A percentile compares a stretch with the other conserved stretches of the same genome.
phyloP scores from a whole-genome alignment of 1,140 invertebrate species.

The Melitaea cinxia region DNA sequence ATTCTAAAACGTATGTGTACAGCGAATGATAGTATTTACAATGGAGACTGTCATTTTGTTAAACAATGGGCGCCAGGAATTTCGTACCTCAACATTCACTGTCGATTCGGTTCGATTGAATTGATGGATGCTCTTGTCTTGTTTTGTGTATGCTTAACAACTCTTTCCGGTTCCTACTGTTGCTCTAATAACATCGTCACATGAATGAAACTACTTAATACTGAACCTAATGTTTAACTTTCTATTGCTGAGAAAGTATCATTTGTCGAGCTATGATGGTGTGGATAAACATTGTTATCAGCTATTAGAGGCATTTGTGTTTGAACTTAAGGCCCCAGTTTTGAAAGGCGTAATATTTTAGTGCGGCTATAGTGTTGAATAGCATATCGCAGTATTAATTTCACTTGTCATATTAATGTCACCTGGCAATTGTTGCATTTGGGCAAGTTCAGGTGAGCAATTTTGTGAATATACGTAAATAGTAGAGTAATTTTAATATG shows the following conservation, averaged over 20 bases:
- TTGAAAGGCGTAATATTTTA: slow-evolving; percentile 32
- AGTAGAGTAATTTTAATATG: background rate
- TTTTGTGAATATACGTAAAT: background rate
- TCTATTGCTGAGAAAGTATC: slow-evolving; percentile 69
- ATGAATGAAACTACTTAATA: slow-evolving; percentile 51
- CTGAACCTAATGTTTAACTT: slow-evolving; percentile 66
- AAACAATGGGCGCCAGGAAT: slow-evolving; percentile 63
- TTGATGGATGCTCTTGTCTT: slow-evolving; percentile 43
- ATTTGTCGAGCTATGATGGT: slow-evolving; percentile 45
- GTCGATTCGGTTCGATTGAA: slow-evolving; percentile 50
- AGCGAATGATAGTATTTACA: background rate
- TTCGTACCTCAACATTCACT: slow-evolving; percentile 47
- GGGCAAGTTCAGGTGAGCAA: background rate
- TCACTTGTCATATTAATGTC: slow-evolving; percentile 21
- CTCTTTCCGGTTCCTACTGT: slow-evolving; percentile 54
- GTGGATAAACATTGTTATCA: slow-evolving; percentile 52
- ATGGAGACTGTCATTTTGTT: slow-evolving; percentile 8
- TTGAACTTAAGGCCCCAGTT: slow-evolving; percentile 6
- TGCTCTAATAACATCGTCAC: slow-evolving; percentile 59
- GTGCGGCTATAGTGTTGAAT: slow-evolving; percentile 25
- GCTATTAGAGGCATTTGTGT: slow-evolving; percentile 53
- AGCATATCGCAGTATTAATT: slow-evolving; percentile 15
- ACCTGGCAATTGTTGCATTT: background rate
- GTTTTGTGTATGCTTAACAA: slow-evolving; percentile 58
- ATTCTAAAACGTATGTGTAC: background rate